These are phyloP conservation scores for Mormyrus hasselquistii DNA, from an alignment of 2,797 vertebrate genomes.

Conservation along the genomic window DNA sequence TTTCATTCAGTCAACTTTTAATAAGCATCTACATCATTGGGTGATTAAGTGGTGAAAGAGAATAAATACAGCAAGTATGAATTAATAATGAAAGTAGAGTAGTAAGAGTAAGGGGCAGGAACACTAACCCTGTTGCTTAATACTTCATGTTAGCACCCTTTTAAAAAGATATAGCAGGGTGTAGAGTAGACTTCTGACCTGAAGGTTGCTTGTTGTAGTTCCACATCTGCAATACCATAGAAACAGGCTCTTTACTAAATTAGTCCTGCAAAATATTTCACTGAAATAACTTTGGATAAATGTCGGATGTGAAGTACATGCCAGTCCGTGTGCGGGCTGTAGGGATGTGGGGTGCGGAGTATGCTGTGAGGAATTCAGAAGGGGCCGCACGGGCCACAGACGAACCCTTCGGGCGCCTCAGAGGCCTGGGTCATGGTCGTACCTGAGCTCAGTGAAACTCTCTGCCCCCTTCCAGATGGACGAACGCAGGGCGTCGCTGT, in stretches of 20 bases:
- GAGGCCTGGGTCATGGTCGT: background rate
- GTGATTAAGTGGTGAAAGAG: background rate
- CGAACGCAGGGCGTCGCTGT: conserved; percentile 48
- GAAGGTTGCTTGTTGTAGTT: background rate
- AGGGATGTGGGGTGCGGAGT: background rate
- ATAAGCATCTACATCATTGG: background rate
- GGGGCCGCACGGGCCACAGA: background rate
- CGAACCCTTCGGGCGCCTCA: background rate
- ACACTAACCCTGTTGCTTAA: background rate
- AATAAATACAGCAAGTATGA: background rate
- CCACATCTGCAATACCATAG: background rate
- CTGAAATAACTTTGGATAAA: background rate
- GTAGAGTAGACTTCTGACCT: background rate
- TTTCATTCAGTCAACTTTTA: background rate
- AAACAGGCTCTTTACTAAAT: background rate
- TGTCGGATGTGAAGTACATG: background rate
- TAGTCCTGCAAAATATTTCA: background rate
- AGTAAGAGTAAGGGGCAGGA: background rate
- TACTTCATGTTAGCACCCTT: background rate
- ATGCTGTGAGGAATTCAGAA: background rate
- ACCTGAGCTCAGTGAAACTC: background rate
- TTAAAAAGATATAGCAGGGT: background rate
- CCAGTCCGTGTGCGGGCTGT: background rate
- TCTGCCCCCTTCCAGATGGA: conserved; percentile 55
- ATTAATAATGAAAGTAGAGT: background rate